Evolutionary conservation across 2,888 invertebrate genomes (phyloP), one percentile per base, ranked within the genome.

Genomic region (Leptura quadrifasciata): DNA sequence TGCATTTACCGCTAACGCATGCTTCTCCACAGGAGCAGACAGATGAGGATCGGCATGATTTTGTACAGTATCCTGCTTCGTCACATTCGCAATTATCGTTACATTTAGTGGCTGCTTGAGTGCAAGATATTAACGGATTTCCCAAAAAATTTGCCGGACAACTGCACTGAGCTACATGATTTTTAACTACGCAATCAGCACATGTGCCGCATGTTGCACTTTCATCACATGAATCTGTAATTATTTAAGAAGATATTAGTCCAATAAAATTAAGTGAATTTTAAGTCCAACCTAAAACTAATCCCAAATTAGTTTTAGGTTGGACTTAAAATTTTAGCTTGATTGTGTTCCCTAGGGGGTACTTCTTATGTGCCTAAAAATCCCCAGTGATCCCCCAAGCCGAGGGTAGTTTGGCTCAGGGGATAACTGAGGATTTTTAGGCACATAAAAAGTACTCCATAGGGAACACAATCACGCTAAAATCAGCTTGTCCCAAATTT

Each of bases 131-230:
- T 5, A 95, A 90, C 2, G 97, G 95, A 89, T 97, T 95, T 0
- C 97, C 97, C 52, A 94, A 91, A 83, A 94, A 95, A 85, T 94
- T 94, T 65, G 92, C 90, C 2, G 96, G 94, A 84, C 97, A 97
- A 85, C 94, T 95, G 86, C 97, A 97, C 85, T 96, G 95, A 0
- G 95, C 94, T 31, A 95, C 94, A 86, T 97, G 97, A 87, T 95
- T 95, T 72, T 94, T 91, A 2, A 96, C 96, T 84, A 93, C 91
- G 85, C 97, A 97, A 69, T 93, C 92, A 18, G 97, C 95, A 87
- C 97, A 97, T 63, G 94, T 92, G 63, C 97, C 97, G 87, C 97
- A 97, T 69, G 94, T 92, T 69, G 92, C 92, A 12, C 91, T 92
- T 72, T 92, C 92, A 81, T 93, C 92, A 85, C 97, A 97, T 9